Evolutionary conservation across 2,797 vertebrate species (phyloP), one percentile per base, ranked within the genome.

Genomic region (Coendou prehensilis): DNA sequence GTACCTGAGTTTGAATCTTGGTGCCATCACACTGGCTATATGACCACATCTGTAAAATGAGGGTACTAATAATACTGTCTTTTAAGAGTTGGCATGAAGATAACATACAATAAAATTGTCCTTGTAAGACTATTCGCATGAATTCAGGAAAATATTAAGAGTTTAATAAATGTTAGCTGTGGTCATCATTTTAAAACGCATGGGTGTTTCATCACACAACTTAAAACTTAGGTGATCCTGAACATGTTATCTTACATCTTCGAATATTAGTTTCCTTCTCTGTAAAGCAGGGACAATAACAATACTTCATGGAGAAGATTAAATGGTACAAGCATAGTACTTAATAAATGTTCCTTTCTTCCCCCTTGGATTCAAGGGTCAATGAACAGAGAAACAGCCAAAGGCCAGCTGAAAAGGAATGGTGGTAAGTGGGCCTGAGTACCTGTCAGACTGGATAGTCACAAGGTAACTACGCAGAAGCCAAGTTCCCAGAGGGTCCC

Each of bases 91-190:
- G 3, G 73, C 10, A 57, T 73, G 67, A 85, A 30, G 37, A 79
- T 50, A 90, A 95, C 86, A 91, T 79, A 78, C 80, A 95, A 82
- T 90, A 54, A 88, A 89, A 90, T 50, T 37, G 4, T 69, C 37
- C 71, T 89, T 56, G 20, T 78, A 76, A 87, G 20, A 10, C 30
- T 61, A 87, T 92, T 78, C 59, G 41, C 13, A 50, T 67, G 33
- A 57, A 92, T 80, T 71, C 61, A 64, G 57, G 75, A 50, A 87
- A 87, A 91, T 56, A 45, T 6, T 23, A 81, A 69, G 71, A 26
- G 22, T 52, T 85, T 75, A 76, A 61, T 86, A 86, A 90, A 76
- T 30, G 9, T 59, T 37, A 52, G 9, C 26, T 52, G n/a, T 76
- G n/a, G 4, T 54, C 54, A 75, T 78, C 30, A 76, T 83, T 83